A percentile compares a stretch with the other conserved stretches of the same genome.
phyloP scores from a whole-genome alignment of 53 echinoderm and acorn worm species.

The Holothuria leucospilota region DNA sequence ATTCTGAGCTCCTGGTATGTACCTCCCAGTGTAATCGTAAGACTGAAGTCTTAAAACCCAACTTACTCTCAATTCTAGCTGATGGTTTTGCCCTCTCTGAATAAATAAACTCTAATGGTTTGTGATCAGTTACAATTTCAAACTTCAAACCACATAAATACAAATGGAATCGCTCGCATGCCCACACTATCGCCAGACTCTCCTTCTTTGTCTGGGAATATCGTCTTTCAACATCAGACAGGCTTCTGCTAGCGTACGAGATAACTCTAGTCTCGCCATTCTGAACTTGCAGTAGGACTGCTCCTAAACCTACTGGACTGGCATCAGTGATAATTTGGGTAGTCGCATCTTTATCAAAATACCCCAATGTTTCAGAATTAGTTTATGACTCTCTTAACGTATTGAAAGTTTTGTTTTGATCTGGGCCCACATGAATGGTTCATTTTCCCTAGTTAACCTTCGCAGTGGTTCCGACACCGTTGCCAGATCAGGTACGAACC shows the following conservation, averaged over 20 bases:
- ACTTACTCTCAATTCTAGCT: slow-evolving; percentile 1
- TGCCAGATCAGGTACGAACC: slow-evolving; percentile 49
- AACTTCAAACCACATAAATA: slow-evolving; percentile 54
- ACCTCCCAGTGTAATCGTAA: background rate
- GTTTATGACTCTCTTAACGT: slow-evolving; percentile 40
- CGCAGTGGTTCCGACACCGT: slow-evolving; percentile 62
- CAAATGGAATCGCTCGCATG: slow-evolving; percentile 61
- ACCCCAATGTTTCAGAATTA: slow-evolving; percentile 46
- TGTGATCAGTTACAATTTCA: slow-evolving; percentile 57
- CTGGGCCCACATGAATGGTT: slow-evolving; percentile 57
- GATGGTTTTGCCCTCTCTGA: slow-evolving; percentile 17
- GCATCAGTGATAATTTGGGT: slow-evolving; percentile 64
- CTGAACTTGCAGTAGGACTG: slow-evolving; percentile 40
- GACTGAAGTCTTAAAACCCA: background rate
- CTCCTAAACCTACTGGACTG: slow-evolving; percentile 62
- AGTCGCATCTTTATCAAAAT: slow-evolving; percentile 58
- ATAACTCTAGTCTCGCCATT: slow-evolving; percentile 43
- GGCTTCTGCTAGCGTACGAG: slow-evolving; percentile 46
- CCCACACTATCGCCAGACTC: slow-evolving; percentile 59
- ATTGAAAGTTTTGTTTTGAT: slow-evolving; percentile 56
- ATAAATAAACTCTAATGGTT: slow-evolving; percentile 68
- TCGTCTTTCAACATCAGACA: background rate
- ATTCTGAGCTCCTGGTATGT: slow-evolving; percentile 21
- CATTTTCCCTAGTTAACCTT: slow-evolving; percentile 41
- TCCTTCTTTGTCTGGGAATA: slow-evolving; percentile 38